These are phyloP conservation scores for Leptocoma aspasia DNA, from an alignment of 2,113 vertebrate species.

Conservation along the genomic window DNA sequence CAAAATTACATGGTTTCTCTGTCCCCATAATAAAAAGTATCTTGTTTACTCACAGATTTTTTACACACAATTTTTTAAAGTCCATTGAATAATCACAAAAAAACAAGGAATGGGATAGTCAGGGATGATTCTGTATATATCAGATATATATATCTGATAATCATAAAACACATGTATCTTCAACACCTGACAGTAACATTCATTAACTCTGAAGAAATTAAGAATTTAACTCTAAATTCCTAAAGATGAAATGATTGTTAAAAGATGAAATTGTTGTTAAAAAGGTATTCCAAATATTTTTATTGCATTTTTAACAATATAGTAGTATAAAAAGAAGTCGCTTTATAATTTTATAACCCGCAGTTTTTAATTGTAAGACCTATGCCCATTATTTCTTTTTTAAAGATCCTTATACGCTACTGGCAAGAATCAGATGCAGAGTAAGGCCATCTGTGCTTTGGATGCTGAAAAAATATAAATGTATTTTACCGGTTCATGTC, in stretches of 20 bases:
- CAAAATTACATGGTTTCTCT: conserved; percentile 34
- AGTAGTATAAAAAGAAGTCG: neutral
- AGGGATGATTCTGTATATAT: neutral
- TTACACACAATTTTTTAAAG: neutral
- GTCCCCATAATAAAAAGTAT: neutral
- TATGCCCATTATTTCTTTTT: neutral
- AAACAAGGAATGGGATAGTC: neutral
- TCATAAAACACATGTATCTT: neutral
- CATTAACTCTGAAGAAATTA: neutral
- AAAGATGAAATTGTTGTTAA: neutral
- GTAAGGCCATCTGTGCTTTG: conserved; percentile 3
- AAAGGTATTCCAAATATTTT: neutral
- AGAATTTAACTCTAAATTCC: neutral
- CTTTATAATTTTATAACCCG: neutral
- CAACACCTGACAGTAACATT: neutral
- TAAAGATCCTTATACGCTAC: neutral
- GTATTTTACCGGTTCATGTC: neutral
- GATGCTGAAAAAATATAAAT: neutral
- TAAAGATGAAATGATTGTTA: neutral
- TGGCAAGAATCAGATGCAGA: neutral
- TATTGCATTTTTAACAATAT: neutral
- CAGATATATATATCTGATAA: neutral
- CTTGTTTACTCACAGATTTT: neutral
- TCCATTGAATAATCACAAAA: neutral
- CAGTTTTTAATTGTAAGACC: neutral